Percentiles rank a stretch among this genome's conserved stretches.
These are phyloP conservation scores for Vireo altiloquus DNA, from an alignment of 2,113 vertebrate species.

Conservation along the genomic window DNA sequence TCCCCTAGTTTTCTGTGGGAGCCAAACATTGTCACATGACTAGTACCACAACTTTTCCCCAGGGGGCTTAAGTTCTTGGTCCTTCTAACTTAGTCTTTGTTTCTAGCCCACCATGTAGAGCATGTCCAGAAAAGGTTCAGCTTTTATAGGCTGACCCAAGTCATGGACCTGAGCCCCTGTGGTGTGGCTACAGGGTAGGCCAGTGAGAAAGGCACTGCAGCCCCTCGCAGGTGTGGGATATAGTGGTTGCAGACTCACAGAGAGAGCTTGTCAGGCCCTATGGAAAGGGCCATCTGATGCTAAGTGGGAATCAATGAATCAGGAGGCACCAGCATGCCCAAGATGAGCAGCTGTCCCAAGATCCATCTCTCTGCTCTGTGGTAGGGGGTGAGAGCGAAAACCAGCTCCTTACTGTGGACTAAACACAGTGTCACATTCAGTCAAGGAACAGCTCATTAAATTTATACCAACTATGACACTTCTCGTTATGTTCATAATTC, in stretches of 20 bases:
- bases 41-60: not conserved
- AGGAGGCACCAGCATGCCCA: too few species aligned
- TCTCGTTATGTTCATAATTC: not conserved
- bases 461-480: not conserved
- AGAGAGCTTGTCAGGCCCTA: not conserved
- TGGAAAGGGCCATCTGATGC: not conserved
- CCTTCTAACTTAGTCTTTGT: not conserved
- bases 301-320: not conserved
- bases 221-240: rapidly evolving
- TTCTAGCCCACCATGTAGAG: not conserved
- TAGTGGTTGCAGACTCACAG: not conserved
- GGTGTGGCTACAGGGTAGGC: rapidly evolving
- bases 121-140: not conserved
- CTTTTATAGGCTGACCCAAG: not conserved
- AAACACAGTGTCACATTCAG: not conserved
- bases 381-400: rapidly evolving
- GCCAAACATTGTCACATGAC: not conserved
- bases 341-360: not conserved
- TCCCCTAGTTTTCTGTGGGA: not conserved
- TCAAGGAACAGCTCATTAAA: rapidly evolving
- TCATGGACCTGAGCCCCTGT: not conserved
- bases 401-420: not conserved
- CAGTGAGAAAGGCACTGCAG: not conserved
- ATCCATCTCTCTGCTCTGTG: not conserved
- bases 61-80: not conserved